Percentiles rank a stretch among this genome's conserved stretches.
Conservation (phyloP, 2,113 vertebrate species). For the Pristiophorus japonicus region DNA sequence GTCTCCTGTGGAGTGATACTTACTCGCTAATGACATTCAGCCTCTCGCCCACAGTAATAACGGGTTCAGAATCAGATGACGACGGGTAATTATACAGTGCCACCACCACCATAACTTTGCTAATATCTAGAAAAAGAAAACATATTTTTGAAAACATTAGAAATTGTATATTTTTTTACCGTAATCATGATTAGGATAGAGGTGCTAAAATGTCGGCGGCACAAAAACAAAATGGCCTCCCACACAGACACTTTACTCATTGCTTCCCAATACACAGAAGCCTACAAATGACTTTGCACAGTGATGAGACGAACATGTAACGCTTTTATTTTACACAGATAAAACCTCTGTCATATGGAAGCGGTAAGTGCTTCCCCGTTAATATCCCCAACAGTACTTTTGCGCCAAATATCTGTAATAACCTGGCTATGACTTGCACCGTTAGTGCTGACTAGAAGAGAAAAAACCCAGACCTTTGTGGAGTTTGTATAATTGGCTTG, state of each 20-base stretch:
- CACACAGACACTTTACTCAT: neutral
- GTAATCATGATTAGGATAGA: neutral
- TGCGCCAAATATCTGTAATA: neutral
- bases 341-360: neutral
- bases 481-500: neutral
- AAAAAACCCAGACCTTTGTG: neutral
- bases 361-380: neutral
- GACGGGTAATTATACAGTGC: slow-evolving; percentile 66
- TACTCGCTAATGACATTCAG: slow-evolving; percentile 68
- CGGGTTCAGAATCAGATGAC: slow-evolving; percentile 37
- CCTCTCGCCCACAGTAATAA: slow-evolving; percentile 64
- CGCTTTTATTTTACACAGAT: neutral
- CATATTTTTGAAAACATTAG: neutral
- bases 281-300: neutral
- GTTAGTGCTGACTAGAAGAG: neutral
- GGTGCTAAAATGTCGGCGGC: neutral
- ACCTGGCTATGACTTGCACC: neutral
- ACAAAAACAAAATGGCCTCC: neutral
- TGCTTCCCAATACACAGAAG: neutral
- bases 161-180: neutral
- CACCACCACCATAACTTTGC: slow-evolving; percentile 47
- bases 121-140: slow-evolving; percentile 23
- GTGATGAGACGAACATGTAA: neutral
- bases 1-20: slow-evolving; percentile 44
- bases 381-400: neutral